phyloP scores from a whole-genome alignment of 2,113 vertebrate species.

The Pao palembangensis region DNA sequence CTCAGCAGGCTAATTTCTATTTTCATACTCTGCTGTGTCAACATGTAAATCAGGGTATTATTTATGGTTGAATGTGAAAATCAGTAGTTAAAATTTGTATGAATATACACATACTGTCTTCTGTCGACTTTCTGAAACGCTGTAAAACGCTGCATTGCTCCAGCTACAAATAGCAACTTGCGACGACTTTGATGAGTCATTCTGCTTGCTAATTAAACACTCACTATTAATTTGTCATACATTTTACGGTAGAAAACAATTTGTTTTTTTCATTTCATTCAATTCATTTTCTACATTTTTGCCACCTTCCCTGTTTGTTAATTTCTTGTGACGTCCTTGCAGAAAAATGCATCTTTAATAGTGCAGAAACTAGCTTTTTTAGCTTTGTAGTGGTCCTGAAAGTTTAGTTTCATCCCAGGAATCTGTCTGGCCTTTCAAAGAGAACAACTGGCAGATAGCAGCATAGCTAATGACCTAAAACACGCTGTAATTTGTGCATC shows the following conservation, averaged over 20 bases:
- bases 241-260: conserved; percentile 1
- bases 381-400: too few species aligned
- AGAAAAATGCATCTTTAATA: too few species aligned
- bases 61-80: conserved; percentile 46
- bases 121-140: conserved; percentile 22
- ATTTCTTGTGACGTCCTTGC: too few species aligned
- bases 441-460: too few species aligned
- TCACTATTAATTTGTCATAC: conserved; percentile 25
- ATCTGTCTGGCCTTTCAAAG: too few species aligned
- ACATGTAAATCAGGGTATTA: conserved; percentile 53
- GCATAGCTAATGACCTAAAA: too few species aligned
- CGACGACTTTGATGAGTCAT: conserved; percentile 30
- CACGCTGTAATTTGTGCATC: too few species aligned
- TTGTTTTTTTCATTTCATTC: conserved; percentile 4
- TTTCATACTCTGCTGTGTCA: conserved; percentile 38
- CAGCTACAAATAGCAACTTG: conserved; percentile 7
- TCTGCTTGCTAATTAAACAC: conserved; percentile 30
- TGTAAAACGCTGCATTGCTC: background rate
- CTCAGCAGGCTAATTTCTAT: conserved; percentile 49
- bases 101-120: conserved; percentile 29
- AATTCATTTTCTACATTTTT: conserved; percentile 7
- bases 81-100: conserved; percentile 26
- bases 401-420: too few species aligned
- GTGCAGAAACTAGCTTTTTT: too few species aligned
- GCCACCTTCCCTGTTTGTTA: too few species aligned